These are phyloP conservation scores for rabbit (Oryctolagus cuniculus) DNA, from an alignment of 2,113 vertebrate genomes.

Conservation along the genomic window mOryCun1.1 NC_091440.1:137509001-137509500, in stretches of 20 bases:
- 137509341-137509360: constrained; percentile 42
- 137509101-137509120: neutral
- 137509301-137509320: neutral
- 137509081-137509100: neutral
- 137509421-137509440: constrained; percentile 67
- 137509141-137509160: neutral
- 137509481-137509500: too few relatives aligned
- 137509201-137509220: too few relatives aligned
- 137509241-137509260: too few relatives aligned
- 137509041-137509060: neutral
- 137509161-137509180: neutral
- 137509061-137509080: neutral
- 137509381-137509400: constrained; percentile 67
- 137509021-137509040: neutral
- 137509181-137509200: neutral
- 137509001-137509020: neutral
- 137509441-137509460: constrained; percentile 3
- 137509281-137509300: neutral
- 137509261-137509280: too few relatives aligned
- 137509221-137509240: too few relatives aligned
- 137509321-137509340: neutral
- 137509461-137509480: neutral
- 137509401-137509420: constrained; percentile 63
- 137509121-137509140: too few relatives aligned
- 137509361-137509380: constrained; percentile 22